Base-by-base conservation (phyloP, 2,797 vertebrate species). In the Urocyon cinereoargenteus region DNA sequence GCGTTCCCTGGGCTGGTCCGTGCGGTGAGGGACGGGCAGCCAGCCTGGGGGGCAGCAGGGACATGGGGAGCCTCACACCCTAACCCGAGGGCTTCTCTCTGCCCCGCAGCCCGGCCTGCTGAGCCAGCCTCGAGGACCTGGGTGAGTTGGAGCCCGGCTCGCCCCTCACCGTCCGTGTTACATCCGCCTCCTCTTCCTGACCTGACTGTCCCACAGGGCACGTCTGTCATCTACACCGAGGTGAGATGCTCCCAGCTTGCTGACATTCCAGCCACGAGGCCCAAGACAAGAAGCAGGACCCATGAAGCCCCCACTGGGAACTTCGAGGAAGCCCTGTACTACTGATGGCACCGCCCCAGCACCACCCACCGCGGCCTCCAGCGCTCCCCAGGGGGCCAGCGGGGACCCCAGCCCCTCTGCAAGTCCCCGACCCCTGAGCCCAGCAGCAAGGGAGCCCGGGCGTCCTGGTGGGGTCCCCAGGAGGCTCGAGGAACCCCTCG, bases 341-440 rank as follows among this genome's bases (percentile, higher is more conserved):
- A 16, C 19, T 36, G 21, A 84, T 1, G 5, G 36, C 9, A 0
- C 45, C 59, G 26, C 45, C 28, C 6, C 13, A 24, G 14, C 72
- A n/a, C 61, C 1, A 1, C 13, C 11, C 31, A 51, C 10, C 0
- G 0, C 26, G 12, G 31, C 31, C 22, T 28, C 81, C 21, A 21
- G 18, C 16, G 36, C 45, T 53, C 45, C 40, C 66, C 28, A 18
- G 19, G 45, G 61, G 14, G 34, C 57, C 77, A 57, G 26, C 0
- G 1, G 7, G 13, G 31, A 78, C 57, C 51, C 86, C 26, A 51
- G 18, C 19, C 51, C 31, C 59, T 77, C 10, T 73, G 36, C 55
- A 49, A 2, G 31, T 55, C n/a, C 73, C 66, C n/a, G 85, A 26
- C 36, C 81, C 36, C 90, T 84, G 40, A 51, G 4, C 18, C 57